phyloP scores from a whole-genome alignment of 2,888 invertebrate genomes.

The Ornithoptera alexandrae region DNA sequence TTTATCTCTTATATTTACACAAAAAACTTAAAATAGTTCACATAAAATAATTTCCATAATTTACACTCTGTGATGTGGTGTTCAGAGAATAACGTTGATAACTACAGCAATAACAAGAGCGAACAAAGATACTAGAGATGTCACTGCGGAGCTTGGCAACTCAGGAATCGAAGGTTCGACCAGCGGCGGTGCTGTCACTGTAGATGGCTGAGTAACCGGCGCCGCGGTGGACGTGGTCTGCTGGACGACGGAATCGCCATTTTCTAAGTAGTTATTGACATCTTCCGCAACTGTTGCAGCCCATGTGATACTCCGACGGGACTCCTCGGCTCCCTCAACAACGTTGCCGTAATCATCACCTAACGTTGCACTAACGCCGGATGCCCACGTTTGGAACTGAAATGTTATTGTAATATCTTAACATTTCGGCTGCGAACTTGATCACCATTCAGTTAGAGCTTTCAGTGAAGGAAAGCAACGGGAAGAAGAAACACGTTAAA shows the following conservation, averaged over 20 bases:
- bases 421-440: not conserved
- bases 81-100: constrained; percentile 48
- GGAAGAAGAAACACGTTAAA: not conserved
- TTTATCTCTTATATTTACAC: not conserved
- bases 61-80: not conserved
- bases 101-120: constrained; percentile 44
- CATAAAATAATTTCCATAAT: not conserved
- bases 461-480: not conserved
- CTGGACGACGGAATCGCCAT: constrained; percentile 38
- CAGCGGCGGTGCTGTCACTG: constrained; percentile 37
- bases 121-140: constrained; percentile 46
- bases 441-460: too few species aligned
- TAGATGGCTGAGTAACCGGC: constrained; percentile 32
- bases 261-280: constrained; percentile 48
- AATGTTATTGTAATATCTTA: constrained; percentile 11
- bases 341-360: constrained; percentile 41
- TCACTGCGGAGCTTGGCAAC: constrained; percentile 52
- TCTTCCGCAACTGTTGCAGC: constrained; percentile 42
- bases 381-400: constrained; percentile 64
- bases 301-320: constrained; percentile 50
- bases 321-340: constrained; percentile 39
- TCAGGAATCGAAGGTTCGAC: constrained; percentile 50
- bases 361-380: constrained; percentile 38
- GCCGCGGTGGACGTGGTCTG: constrained; percentile 32
- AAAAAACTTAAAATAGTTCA: not conserved